Conservation (phyloP, 2,888 invertebrate species). For the Palloptera scutellata region DNA sequence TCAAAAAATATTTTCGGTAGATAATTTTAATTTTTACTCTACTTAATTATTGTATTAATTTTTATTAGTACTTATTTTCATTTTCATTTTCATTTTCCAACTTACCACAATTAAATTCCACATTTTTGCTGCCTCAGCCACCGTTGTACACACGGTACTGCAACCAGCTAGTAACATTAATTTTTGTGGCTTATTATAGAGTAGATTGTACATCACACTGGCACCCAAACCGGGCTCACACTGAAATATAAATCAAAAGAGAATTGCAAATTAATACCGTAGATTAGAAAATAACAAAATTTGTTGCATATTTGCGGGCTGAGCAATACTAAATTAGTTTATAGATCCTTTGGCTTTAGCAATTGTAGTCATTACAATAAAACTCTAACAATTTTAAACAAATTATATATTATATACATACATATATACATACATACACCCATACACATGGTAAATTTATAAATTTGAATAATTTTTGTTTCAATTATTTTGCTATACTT, state of each 20-base stretch:
- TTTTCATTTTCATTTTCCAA: conserved; percentile 48
- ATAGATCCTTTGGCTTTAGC: too few species aligned
- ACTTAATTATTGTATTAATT: neutral
- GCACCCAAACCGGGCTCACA: conserved; percentile 98
- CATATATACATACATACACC: neutral
- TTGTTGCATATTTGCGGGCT: too few species aligned
- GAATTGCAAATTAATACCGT: neutral
- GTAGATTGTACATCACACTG: conserved; percentile 97
- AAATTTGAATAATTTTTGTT: too few species aligned
- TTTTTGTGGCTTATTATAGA: conserved; percentile 95
- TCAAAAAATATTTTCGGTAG: conserved; percentile 1
- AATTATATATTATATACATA: neutral
- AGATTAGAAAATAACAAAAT: neutral
- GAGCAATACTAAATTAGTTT: too few species aligned
- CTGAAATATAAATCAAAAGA: conserved; percentile 67
- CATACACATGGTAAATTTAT: neutral
- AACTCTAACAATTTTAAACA: neutral
- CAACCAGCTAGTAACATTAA: conserved; percentile 95
- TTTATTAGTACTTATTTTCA: neutral
- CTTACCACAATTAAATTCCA: conserved; percentile 99
- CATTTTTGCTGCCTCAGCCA: conserved; percentile 99
- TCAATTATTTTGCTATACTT: too few species aligned
- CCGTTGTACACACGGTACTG: conserved; percentile 98
- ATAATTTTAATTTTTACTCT: neutral
- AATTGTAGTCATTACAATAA: too few species aligned